Evolutionary conservation across 2,888 invertebrate species (phyloP).

Genomic region (Lucinisca nassula): DNA sequence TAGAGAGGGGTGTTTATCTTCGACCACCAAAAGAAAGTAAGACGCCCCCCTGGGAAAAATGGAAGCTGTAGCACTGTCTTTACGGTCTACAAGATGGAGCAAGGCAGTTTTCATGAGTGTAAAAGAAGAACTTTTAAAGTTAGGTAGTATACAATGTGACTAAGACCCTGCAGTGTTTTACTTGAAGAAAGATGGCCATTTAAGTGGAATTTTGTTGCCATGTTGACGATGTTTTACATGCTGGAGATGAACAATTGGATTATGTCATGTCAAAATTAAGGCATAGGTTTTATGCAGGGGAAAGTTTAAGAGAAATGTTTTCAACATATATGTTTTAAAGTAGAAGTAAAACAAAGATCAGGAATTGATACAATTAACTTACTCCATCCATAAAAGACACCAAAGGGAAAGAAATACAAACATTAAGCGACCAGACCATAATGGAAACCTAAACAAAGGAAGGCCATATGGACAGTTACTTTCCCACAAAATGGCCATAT

Average conservation of each 20-base stretch:
- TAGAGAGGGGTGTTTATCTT: slow-evolving; percentile 60
- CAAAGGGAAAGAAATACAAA: no score
- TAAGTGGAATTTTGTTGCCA: background rate
- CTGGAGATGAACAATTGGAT: background rate
- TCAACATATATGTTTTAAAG: slow-evolving; percentile 41
- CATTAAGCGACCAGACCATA: no score
- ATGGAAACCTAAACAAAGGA: no score
- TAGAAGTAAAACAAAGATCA: no score
- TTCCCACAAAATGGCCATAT: no score
- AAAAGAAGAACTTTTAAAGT: slow-evolving; percentile 42
- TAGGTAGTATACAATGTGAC: slow-evolving; percentile 60
- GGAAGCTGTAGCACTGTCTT: slow-evolving; percentile 68
- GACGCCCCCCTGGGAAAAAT: slow-evolving; percentile 33
- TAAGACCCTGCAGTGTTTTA: slow-evolving; percentile 69
- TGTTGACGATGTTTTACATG: background rate
- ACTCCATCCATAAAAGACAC: no score
- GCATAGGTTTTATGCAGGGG: background rate
- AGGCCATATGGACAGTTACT: no score
- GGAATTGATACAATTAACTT: no score
- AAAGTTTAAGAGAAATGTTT: slow-evolving; percentile 35
- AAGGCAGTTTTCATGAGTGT: slow-evolving; percentile 69
- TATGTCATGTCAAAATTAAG: background rate
- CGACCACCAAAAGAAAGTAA: slow-evolving; percentile 60
- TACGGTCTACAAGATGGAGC: slow-evolving; percentile 68
- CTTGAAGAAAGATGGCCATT: slow-evolving; percentile 25